These are phyloP conservation scores for Chroicocephalus ridibundus DNA, from an alignment of 2,113 vertebrate genomes.

Conservation along the genomic window DNA sequence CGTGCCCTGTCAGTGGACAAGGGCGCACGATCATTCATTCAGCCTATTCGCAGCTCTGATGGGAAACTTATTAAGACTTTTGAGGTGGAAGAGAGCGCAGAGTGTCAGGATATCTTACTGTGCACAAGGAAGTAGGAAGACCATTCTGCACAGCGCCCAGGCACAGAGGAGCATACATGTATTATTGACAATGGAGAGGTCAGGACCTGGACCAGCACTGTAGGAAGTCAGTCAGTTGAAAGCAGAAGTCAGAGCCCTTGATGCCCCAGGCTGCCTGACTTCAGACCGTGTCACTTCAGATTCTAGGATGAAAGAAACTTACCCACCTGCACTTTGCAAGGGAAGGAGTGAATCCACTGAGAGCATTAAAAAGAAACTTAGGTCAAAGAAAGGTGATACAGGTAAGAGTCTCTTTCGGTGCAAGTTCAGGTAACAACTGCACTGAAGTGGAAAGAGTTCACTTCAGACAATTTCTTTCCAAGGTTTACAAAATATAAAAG, in stretches of 20 bases:
- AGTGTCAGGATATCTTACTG: background rate
- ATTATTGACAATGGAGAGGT: background rate
- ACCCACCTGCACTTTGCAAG: background rate
- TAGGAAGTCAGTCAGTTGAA: conserved; percentile 1
- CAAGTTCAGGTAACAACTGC: background rate
- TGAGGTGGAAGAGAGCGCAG: background rate
- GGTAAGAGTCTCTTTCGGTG: background rate
- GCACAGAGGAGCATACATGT: background rate
- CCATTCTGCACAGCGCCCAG: background rate
- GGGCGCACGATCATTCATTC: background rate
- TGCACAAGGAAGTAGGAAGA: background rate
- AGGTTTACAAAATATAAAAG: background rate
- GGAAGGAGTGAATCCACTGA: background rate
- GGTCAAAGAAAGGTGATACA: background rate
- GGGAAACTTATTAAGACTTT: background rate
- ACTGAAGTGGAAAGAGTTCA: background rate
- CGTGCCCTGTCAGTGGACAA: background rate
- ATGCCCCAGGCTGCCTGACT: conserved; percentile 10
- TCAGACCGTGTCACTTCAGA: background rate
- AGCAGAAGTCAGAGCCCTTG: conserved; percentile 18
- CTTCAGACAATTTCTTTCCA: background rate
- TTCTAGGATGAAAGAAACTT: conserved; percentile 12
- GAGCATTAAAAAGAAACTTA: background rate
- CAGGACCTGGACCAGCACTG: background rate
- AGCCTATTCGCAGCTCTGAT: background rate